phyloP scores from a whole-genome alignment of 2,888 invertebrate genomes.

The Mimas tiliae region DNA sequence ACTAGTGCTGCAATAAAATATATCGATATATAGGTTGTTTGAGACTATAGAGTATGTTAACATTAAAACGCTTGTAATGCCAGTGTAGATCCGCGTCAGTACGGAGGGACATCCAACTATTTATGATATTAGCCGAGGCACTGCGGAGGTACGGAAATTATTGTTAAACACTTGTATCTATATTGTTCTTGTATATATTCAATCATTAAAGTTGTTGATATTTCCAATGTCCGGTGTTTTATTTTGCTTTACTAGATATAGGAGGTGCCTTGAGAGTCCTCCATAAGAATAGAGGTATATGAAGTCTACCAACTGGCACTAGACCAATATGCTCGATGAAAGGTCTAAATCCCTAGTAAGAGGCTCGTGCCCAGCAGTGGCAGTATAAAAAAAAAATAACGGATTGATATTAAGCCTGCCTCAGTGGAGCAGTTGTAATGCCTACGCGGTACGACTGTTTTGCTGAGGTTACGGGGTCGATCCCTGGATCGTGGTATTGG shows the following conservation, averaged over 20 bases:
- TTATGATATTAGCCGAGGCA: background rate
- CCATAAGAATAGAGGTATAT: no score
- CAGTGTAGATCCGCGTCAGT: background rate
- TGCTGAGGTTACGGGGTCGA: no score
- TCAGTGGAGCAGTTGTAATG: no score
- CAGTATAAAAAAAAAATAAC: no score
- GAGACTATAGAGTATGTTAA: background rate
- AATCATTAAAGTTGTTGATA: constrained; percentile 84
- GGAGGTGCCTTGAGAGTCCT: no score
- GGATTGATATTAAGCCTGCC: no score
- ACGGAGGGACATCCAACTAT: background rate
- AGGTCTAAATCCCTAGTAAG: no score
- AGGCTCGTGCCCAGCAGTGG: no score
- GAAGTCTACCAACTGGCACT: no score
- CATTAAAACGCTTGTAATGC: background rate
- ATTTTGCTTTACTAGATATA: background rate
- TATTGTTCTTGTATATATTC: constrained; percentile 83
- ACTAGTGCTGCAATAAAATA: background rate
- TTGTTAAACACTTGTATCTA: constrained; percentile 72
- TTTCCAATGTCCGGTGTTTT: constrained; percentile 62
- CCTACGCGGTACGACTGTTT: no score
- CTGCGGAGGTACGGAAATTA: constrained; percentile 37
- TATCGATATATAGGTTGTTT: background rate
- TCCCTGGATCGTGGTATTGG: no score
- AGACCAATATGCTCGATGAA: no score